Evolutionary conservation across 2,888 invertebrate genomes (phyloP), one percentile per base, ranked within the genome.

Genomic region (Cantharis nigra): DNA sequence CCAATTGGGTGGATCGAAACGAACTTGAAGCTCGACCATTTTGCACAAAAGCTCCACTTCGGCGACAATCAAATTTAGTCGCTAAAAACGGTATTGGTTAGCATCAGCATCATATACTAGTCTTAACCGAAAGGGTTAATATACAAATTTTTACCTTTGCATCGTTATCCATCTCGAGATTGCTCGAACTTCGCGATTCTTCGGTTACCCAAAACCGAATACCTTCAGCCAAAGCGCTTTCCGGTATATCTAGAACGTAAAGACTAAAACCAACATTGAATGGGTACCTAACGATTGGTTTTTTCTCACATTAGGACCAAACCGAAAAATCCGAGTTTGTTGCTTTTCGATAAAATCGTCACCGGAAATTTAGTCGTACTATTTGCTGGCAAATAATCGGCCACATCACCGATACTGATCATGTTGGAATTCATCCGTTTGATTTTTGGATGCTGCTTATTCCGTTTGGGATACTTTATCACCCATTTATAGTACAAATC

Each of bases 181-280:
- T 18, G 62, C 14, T 11, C 13, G 13, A 18, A 18, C 9, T 64
- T 26, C 9, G n/a, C 14, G 65, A 77, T 62, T 82, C 83, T 16
- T 83, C 79, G 13, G 78, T 69, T 1, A 77, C 80, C 0, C 49
- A 72, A 75, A 84, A 81, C 64, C 82, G 65, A 63, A 80, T 72
- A 23, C 81, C 80, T 20, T 83, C 78, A 9, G 82, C 63, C 30
- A 89, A 77, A 69, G 88, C 85, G 9, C 80, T 82, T 28, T 85
- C 75, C 0, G 89, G 89, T 72, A 89, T 83, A 75, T 89, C 87
- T 73, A 85, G 83, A 69, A 88, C 80, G 75, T 86, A 85, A 3
- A 89, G 83, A 78, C 88, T 89, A 76, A 75, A 84, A 80, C 75
- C 72, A 79, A 62, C 30, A 28, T 63, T 69, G 14, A 63, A 72